A percentile compares a stretch with the other conserved stretches of the same genome.
Conservation (phyloP, 2,113 vertebrate genomes). For the Chrysemys picta region DNA sequence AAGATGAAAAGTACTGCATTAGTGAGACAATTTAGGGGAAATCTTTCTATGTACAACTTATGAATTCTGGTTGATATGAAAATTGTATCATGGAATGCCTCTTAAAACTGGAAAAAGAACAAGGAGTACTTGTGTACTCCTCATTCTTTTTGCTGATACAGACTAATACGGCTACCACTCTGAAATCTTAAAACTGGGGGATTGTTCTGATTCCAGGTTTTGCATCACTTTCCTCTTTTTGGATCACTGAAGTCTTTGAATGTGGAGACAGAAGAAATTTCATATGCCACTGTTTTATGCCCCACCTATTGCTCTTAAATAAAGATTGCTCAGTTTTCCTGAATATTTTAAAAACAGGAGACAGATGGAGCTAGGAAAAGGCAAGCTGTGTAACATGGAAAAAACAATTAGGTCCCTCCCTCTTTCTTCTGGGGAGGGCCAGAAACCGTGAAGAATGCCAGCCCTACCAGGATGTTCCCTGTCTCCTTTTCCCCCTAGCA, state of each 20-base stretch:
- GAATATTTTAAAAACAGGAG: neutral
- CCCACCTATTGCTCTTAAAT: neutral
- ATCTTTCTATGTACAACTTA: too few relatives aligned
- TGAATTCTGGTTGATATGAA: too few relatives aligned
- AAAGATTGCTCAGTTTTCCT: neutral
- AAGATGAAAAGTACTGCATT: too few relatives aligned
- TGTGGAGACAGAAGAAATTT: neutral
- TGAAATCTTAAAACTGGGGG: too few relatives aligned
- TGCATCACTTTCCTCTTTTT: too few relatives aligned
- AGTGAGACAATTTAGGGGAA: too few relatives aligned
- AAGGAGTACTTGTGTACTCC: too few relatives aligned
- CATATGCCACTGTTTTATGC: neutral
- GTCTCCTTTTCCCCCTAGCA: neutral
- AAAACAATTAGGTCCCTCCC: neutral
- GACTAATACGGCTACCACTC: too few relatives aligned
- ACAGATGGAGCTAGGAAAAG: neutral
- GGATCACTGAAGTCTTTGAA: neutral
- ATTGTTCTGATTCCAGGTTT: neutral
- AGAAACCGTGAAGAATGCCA: neutral
- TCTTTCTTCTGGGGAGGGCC: too few relatives aligned
- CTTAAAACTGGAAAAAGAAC: too few relatives aligned
- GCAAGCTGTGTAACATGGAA: neutral
- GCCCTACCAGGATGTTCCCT: neutral
- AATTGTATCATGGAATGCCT: too few relatives aligned
- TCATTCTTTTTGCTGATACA: too few relatives aligned